These are phyloP conservation scores for Corvus hawaiiensis DNA, from an alignment of 2,113 vertebrate genomes.

Conservation along the genomic window DNA sequence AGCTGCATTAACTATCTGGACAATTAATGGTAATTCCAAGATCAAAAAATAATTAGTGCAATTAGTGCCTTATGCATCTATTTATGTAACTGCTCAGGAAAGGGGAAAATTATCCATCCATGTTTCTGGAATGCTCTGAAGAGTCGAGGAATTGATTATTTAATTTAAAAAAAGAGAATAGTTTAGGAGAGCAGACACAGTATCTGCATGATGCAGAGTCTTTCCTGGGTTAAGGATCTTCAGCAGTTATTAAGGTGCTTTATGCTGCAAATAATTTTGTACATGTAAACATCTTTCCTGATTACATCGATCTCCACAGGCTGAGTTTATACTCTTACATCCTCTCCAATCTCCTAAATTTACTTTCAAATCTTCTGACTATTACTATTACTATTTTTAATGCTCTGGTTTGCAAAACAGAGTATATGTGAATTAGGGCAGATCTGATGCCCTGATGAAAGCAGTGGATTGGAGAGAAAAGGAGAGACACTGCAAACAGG, in stretches of 20 bases:
- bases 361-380: not conserved
- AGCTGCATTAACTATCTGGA: not conserved
- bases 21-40: not conserved
- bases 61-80: conserved; percentile 11
- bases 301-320: not conserved
- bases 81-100: conserved; percentile 39
- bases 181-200: not conserved
- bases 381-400: not conserved
- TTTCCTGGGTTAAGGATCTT: not conserved
- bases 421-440: not conserved
- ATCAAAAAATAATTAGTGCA: conserved; percentile 14
- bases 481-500: not conserved
- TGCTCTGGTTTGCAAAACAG: conserved; percentile 1
- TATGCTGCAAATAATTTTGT: not conserved
- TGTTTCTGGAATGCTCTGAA: not conserved
- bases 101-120: not conserved
- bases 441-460: not conserved
- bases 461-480: not conserved
- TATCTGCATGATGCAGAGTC: not conserved
- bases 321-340: not conserved
- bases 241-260: not conserved
- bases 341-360: not conserved
- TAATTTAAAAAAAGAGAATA: not conserved
- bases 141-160: not conserved
- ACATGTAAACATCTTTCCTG: not conserved